Base-by-base conservation (phyloP, 2,113 vertebrate species). In the Tragelaphus imberbis region DNA sequence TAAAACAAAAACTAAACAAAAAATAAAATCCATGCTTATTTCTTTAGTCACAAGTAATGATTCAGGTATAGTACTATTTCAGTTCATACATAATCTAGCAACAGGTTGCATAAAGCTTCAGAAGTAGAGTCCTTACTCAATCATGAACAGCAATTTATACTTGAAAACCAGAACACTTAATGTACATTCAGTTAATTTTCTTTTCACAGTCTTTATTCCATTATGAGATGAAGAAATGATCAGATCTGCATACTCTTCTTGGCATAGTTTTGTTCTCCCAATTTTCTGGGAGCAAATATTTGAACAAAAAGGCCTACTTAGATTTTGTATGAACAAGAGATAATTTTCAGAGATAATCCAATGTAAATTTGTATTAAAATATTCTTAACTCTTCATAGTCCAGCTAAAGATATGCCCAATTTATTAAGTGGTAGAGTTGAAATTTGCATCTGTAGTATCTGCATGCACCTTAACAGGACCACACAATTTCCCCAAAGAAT, bases 261-360 rank as follows among this genome's bases (percentile, higher is more conserved):
- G 75, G 63, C 19, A 88, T 84, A 36, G 28, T 84, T 96, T 84
- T 94, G 17, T 80, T 95, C 16, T 49, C n/a, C 14, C n/a, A 71
- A 49, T 96, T 96, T 71, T 44, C 30, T 88, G 55, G 86, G 21
- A 93, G 40, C 51, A 90, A 97, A 88, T 96, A 91, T 95, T 97
- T 93, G 90, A 58, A 84, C 44, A 94, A 75, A 95, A 92, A 94
- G 55, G 84, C 21, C 19, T 81, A 89, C 55, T 80, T 95, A 61
- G 56, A 88, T 77, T 88, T 90, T 87, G 21, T 87, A 17, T 96
- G 49, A 88, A 80, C 25, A 88, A 92, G 96, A 87, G 40, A 84
- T 84, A 87, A 85, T 93, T 97, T 96, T 96, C n/a, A 55, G 79
- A 88, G 56, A 96, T 44, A 97, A 92, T 82, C 10, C 17, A 92